Conservation (phyloP, 2,888 invertebrate species). For the Spatulosminthurus flaviceps region DNA sequence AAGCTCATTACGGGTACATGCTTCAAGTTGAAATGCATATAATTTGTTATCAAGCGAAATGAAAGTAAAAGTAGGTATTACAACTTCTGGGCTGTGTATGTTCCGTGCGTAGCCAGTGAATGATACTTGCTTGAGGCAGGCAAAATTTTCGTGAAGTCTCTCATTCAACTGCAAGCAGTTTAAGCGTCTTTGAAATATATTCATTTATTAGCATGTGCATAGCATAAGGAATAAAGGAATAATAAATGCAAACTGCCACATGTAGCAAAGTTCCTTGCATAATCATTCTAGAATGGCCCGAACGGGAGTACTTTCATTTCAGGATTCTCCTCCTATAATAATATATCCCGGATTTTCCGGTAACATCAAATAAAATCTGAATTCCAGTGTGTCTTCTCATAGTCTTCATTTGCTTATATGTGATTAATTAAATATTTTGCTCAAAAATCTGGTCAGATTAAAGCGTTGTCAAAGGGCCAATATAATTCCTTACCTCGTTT, state of each 20-base stretch:
- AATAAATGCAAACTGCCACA: neutral
- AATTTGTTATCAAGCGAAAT: slow-evolving; percentile 31
- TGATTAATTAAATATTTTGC: slow-evolving; percentile 37
- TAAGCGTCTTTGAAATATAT: neutral
- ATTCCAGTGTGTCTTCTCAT: too few relatives aligned
- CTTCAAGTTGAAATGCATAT: slow-evolving; percentile 35
- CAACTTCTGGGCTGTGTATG: neutral
- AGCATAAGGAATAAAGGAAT: neutral
- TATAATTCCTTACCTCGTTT: neutral
- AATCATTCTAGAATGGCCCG: neutral
- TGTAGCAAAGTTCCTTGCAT: neutral
- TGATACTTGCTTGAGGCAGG: neutral
- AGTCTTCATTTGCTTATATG: neutral
- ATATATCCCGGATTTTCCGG: neutral
- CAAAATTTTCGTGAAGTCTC: neutral
- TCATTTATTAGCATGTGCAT: slow-evolving; percentile 7
- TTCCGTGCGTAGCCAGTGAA: neutral
- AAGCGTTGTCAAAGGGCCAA: slow-evolving; percentile 11
- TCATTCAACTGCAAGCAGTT: slow-evolving; percentile 11
- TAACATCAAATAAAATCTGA: neutral
- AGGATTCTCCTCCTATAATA: neutral
- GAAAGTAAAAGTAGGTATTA: neutral
- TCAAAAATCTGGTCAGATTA: slow-evolving; percentile 25
- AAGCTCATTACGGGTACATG: slow-evolving; percentile 29
- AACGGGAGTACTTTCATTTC: neutral